A percentile compares a stretch with the other conserved stretches of the same genome.
phyloP scores from a whole-genome alignment of 2,113 vertebrate genomes.

The Capreolus pygargus region DNA sequence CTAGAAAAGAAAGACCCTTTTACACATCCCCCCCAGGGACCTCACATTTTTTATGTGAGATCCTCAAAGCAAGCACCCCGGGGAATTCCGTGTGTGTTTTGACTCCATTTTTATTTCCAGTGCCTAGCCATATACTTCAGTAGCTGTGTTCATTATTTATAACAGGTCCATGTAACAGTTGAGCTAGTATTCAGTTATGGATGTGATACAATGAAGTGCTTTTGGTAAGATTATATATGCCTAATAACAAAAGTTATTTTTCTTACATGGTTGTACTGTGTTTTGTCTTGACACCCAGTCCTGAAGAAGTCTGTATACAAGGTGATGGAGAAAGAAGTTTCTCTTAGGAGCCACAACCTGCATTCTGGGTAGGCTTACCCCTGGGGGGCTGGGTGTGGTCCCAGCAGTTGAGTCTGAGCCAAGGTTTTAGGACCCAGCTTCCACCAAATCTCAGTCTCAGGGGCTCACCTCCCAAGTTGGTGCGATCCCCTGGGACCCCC shows the following conservation, averaged over 20 bases:
- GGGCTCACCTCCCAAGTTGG: background rate
- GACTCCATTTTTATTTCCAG: constrained; percentile 21
- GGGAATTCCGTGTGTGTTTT: background rate
- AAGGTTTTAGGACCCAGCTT: background rate
- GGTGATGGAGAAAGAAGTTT: background rate
- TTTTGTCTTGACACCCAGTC: constrained; percentile 49
- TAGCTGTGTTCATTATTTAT: constrained; percentile 78
- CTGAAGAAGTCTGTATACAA: background rate
- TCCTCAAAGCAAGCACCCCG: background rate
- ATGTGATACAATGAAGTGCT: constrained; percentile 60
- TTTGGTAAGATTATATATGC: constrained; percentile 73
- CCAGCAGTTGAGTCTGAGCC: background rate
- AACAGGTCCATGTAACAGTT: constrained; percentile 63
- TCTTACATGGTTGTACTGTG: constrained; percentile 69
- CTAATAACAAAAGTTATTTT: constrained; percentile 86
- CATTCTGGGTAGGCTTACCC: background rate
- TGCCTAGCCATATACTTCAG: constrained; percentile 50
- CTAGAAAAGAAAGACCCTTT: background rate
- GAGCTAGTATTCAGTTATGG: constrained; percentile 58
- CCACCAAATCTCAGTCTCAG: background rate
- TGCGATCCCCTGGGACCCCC: background rate
- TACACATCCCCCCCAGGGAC: background rate
- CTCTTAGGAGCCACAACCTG: background rate
- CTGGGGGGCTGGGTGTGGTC: background rate
- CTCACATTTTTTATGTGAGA: background rate